Evolutionary conservation across 1,140 invertebrate species (phyloP).

Genomic region (Penaeus indicus): DNA sequence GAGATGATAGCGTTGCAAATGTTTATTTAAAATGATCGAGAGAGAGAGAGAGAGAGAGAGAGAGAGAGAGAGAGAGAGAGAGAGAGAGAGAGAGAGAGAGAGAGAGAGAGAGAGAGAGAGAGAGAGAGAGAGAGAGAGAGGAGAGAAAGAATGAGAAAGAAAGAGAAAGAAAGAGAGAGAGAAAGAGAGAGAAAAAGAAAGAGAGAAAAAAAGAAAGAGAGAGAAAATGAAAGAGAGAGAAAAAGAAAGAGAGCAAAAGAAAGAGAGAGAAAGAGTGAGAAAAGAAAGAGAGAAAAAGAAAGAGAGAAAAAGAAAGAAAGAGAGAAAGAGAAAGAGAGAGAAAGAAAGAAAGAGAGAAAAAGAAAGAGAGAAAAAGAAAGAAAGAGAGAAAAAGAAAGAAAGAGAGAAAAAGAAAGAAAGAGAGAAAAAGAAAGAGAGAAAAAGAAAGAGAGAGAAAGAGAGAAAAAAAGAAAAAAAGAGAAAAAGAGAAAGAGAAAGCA

Average conservation of each 20-base stretch:
- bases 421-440: background rate
- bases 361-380: background rate
- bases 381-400: background rate
- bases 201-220: too few species aligned
- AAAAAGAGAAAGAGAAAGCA: background rate
- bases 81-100: background rate
- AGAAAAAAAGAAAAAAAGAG: too few species aligned
- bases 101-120: constrained; percentile 25
- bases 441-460: background rate
- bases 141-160: too few species aligned
- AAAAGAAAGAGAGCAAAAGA: too few species aligned
- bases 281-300: constrained; percentile 11
- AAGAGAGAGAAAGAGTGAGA: too few species aligned
- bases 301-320: constrained; percentile 28
- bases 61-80: background rate
- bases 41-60: constrained; percentile 2
- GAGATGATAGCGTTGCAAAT: too few species aligned
- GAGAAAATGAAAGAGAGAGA: too few species aligned
- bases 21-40: too few species aligned
- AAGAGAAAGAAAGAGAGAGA: too few species aligned
- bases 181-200: too few species aligned
- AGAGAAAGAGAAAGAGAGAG: background rate
- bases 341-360: background rate
- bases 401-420: background rate
- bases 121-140: too few species aligned